Conservation (phyloP, 2,888 invertebrate species). For the Helleia helle region DNA sequence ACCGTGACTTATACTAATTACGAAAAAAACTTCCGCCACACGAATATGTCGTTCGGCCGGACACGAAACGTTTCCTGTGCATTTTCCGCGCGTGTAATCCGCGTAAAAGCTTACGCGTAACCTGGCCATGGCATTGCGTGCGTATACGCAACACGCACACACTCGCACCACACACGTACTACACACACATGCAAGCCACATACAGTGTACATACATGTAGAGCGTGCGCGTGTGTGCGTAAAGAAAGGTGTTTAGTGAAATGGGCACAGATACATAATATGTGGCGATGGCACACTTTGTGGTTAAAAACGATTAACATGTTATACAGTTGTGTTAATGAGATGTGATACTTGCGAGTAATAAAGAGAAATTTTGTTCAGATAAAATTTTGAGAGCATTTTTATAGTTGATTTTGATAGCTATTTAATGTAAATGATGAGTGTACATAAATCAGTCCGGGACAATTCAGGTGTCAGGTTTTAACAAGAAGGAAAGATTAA, state of each 20-base stretch:
- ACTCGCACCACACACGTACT: slow-evolving; percentile 16
- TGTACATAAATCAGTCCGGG: no score
- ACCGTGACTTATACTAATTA: neutral
- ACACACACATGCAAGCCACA: slow-evolving; percentile 8
- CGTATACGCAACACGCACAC: slow-evolving; percentile 61
- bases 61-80: slow-evolving; percentile 28
- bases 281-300: slow-evolving; percentile 35
- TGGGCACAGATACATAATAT: slow-evolving; percentile 50
- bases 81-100: slow-evolving; percentile 66
- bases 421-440: no score
- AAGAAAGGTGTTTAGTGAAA: slow-evolving; percentile 72
- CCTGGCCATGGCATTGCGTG: slow-evolving; percentile 70
- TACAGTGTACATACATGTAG: slow-evolving; percentile 29
- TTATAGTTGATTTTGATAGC: no score
- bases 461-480: no score
- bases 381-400: no score
- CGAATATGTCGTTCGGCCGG: slow-evolving; percentile 22
- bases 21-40: slow-evolving; percentile 2
- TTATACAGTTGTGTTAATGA: slow-evolving; percentile 17
- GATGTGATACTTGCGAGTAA: neutral
- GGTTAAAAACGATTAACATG: slow-evolving; percentile 31
- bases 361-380: slow-evolving; percentile 3
- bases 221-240: slow-evolving; percentile 43
- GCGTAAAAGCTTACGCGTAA: slow-evolving; percentile 50
- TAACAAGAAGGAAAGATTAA: no score